Conservation (phyloP, 2,888 invertebrate species). For the Galeruca laticollis region DNA sequence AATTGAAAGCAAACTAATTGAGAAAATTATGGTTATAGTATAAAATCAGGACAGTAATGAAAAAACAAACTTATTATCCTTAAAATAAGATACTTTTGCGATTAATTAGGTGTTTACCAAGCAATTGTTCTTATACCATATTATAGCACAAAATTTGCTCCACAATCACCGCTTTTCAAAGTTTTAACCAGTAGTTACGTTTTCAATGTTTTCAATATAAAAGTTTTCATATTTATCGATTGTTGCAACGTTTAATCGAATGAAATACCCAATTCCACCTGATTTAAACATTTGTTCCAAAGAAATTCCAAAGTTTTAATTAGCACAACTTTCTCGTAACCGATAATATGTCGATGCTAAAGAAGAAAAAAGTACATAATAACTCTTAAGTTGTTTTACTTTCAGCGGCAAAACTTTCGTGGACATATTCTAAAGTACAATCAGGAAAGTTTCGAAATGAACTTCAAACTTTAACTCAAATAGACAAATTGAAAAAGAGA, state of each 20-base stretch:
- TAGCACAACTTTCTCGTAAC: neutral
- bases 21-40: too few relatives aligned
- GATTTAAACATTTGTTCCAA: neutral
- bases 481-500: neutral
- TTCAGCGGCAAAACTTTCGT: neutral
- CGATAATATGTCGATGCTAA: neutral
- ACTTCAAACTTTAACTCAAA: neutral
- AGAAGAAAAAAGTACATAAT: neutral
- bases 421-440: slow-evolving; percentile 2
- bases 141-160: too few relatives aligned
- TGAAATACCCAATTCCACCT: neutral
- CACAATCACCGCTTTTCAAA: too few relatives aligned
- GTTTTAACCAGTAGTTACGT: neutral
- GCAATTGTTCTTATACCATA: too few relatives aligned
- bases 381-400: neutral
- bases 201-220: neutral
- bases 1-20: too few relatives aligned
- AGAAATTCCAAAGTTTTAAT: neutral
- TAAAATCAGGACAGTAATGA: too few relatives aligned
- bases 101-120: too few relatives aligned
- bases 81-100: too few relatives aligned
- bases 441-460: neutral
- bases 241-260: neutral
- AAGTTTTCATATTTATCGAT: neutral
- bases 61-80: too few relatives aligned